A percentile compares a stretch with the other conserved stretches of the same genome.
Evolutionary conservation across 2,797 vertebrate genomes (phyloP).

Genomic region (Pseudochromis fuscus): DNA sequence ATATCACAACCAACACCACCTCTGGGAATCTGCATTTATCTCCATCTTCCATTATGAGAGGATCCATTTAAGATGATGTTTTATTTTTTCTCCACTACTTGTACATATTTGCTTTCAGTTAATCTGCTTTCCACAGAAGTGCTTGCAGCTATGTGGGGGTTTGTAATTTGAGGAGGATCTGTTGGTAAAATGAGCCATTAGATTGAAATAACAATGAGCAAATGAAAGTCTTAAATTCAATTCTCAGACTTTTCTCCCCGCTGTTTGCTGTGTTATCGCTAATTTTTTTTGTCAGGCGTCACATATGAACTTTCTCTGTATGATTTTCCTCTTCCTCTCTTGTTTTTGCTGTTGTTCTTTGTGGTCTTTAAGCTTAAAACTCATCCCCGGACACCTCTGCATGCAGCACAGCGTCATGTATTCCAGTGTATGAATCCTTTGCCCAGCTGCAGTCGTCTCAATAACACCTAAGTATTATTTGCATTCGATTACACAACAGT

Average conservation of each 20-base stretch:
- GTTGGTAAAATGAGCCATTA: slow-evolving; percentile 62
- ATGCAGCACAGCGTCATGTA: not conserved
- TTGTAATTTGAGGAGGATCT: slow-evolving; percentile 52
- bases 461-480: slow-evolving; percentile 42
- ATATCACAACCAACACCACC: slow-evolving; percentile 75
- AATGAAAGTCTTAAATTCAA: slow-evolving; percentile 60
- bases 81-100: slow-evolving; percentile 31
- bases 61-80: slow-evolving; percentile 54
- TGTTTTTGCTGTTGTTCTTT: not conserved
- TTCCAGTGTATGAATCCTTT: slow-evolving; percentile 5
- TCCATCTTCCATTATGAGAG: slow-evolving; percentile 62
- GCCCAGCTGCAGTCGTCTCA: slow-evolving; percentile 21
- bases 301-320: slow-evolving; percentile 15
- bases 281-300: slow-evolving; percentile 42
- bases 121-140: slow-evolving; percentile 61
- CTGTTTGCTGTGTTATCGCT: slow-evolving; percentile 4
- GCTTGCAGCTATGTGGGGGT: slow-evolving; percentile 42
- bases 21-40: slow-evolving; percentile 71
- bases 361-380: not conserved
- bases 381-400: not conserved
- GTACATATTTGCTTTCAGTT: slow-evolving; percentile 72
- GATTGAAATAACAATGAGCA: slow-evolving; percentile 54
- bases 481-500: slow-evolving; percentile 60
- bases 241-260: slow-evolving; percentile 26
- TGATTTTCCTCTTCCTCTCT: not conserved